Evolutionary conservation across 2,113 vertebrate genomes (phyloP), one percentile per base, ranked within the genome.

Genomic region (Mixornis gularis): DNA sequence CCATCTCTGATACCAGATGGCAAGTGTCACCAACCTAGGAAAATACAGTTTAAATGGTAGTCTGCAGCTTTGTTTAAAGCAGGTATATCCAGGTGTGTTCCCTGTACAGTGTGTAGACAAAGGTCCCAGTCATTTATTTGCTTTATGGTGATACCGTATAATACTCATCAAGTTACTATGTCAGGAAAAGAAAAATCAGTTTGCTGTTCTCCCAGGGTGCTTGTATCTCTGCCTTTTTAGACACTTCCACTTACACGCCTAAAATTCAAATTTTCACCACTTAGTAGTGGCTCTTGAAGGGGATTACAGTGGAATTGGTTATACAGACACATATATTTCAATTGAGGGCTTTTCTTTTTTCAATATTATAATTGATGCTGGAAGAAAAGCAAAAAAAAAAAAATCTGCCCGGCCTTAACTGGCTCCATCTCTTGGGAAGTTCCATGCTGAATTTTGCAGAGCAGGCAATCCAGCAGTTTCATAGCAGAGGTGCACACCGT

Each of bases 401-500:
- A 55, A 53, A 14, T 14, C 14, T 78, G 14, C 30, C 36, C 14
- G 41, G 51, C 25, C 20, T 49, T 71, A 89, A 34, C 43, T 7
- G 2, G 3, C 21, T 16, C 24, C 4, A 1, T 43, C 32, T 63
- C 68, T 76, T 68, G 21, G n/a, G n/a, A 88, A 48, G 21, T 51
- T 64, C n/a, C 40, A 4, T 51, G 51, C 16, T 72, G 72, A 13
- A 29, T 69, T 83, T 86, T 66, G 60, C 51, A 64, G 58, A 68
- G 66, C 38, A 38, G 32, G 21, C 76, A 34, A 0, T 72, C 58
- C n/a, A 21, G 43, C 30, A 41, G 7, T 43, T 44, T 73, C 1
- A 0, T 22, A 36, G 64, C 51, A 30, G n/a, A 62, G 38, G 25
- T 18, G 2, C 12, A 22, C 43, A n/a, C 1, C 0, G 48, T 26